Evolutionary conservation across 2,797 vertebrate species (phyloP).

Genomic region (Spinibarbus caldwelli): DNA sequence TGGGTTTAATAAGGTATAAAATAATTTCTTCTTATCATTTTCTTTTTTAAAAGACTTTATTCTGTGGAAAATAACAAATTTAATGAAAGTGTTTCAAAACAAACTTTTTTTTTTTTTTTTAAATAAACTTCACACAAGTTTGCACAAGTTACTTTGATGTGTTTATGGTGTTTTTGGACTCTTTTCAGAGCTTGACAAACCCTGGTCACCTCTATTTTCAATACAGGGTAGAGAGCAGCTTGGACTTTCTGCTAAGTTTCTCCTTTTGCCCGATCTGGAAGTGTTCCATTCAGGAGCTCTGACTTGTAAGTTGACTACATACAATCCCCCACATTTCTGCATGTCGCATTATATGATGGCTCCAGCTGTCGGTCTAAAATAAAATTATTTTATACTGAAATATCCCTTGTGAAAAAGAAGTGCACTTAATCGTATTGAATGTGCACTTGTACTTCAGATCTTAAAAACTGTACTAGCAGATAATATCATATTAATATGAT

Average conservation of each 20-base stretch:
- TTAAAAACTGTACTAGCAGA: no score
- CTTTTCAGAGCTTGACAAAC: no score
- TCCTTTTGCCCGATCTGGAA: neutral
- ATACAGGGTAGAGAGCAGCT: neutral
- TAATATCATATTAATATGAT: no score
- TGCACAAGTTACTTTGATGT: neutral
- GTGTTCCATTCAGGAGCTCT: neutral
- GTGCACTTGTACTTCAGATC: no score
- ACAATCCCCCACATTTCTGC: no score
- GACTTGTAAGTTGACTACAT: no score
- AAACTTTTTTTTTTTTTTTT: no score
- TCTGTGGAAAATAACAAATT: neutral
- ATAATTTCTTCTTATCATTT: neutral
- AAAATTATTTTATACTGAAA: no score
- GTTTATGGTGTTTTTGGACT: neutral
- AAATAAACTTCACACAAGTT: neutral
- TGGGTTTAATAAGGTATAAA: slow-evolving; percentile 7
- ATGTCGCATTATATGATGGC: no score
- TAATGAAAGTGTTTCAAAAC: neutral
- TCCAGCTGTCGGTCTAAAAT: no score
- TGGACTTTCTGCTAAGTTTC: neutral
- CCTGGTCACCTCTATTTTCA: neutral
- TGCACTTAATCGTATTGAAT: no score
- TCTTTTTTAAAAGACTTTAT: neutral
- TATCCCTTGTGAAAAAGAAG: no score